phyloP scores from a whole-genome alignment of 2,888 invertebrate species.

The Uloborus plumipes region DNA sequence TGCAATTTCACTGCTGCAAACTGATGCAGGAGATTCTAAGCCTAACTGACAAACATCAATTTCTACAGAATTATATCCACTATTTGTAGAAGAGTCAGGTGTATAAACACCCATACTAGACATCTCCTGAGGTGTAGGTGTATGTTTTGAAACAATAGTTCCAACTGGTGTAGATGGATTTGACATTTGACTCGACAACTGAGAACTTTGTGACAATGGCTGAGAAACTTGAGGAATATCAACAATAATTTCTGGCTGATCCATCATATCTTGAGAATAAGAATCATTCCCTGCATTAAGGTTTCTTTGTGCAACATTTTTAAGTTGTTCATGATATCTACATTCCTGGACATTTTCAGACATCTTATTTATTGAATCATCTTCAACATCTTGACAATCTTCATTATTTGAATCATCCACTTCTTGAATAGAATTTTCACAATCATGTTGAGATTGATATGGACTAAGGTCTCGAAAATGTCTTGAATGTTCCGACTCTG shows the following conservation, averaged over 20 bases:
- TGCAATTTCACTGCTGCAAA: constrained; percentile 86
- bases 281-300: constrained; percentile 15
- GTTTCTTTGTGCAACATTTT: constrained; percentile 32
- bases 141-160: constrained; percentile 57
- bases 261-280: constrained; percentile 47
- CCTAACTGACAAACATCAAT: constrained; percentile 87
- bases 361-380: constrained; percentile 41
- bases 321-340: constrained; percentile 31
- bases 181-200: constrained; percentile 46
- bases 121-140: constrained; percentile 69
- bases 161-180: constrained; percentile 56
- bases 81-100: constrained; percentile 84
- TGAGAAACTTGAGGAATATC: constrained; percentile 52
- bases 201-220: constrained; percentile 41
- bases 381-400: constrained; percentile 48
- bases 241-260: constrained; percentile 52
- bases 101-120: constrained; percentile 90
- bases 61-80: constrained; percentile 79
- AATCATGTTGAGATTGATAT: constrained; percentile 41
- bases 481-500: constrained; percentile 54
- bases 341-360: constrained; percentile 52
- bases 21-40: constrained; percentile 89
- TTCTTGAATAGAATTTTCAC: constrained; percentile 38
- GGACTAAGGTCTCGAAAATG: constrained; percentile 48
- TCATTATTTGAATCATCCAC: constrained; percentile 44